phyloP scores from a whole-genome alignment of 2,113 vertebrate species.

The Neotragus moschatus region DNA sequence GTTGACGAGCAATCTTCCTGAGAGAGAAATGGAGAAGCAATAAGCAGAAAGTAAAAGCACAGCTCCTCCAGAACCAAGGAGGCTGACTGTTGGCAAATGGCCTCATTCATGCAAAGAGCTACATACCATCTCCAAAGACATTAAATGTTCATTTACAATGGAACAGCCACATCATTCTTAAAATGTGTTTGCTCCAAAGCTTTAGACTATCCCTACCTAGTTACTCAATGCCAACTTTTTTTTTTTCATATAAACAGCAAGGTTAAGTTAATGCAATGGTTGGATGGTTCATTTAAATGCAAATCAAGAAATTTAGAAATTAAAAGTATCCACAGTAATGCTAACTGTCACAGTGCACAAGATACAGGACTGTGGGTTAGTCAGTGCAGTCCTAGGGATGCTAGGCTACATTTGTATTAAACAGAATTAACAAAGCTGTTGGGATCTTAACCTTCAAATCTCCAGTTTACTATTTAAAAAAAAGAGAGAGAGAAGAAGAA shows the following conservation, averaged over 20 bases:
- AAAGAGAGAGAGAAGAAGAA: not conserved
- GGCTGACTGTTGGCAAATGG: constrained; percentile 23
- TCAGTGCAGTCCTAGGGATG: not conserved
- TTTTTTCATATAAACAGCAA: constrained; percentile 35
- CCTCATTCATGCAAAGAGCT: constrained; percentile 37
- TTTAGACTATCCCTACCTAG: constrained; percentile 24
- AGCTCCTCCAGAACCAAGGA: constrained; percentile 39
- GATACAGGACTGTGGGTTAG: not conserved
- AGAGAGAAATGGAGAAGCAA: not conserved
- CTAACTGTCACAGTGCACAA: constrained; percentile 47
- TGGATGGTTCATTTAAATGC: constrained; percentile 58
- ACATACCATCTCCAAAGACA: constrained; percentile 19
- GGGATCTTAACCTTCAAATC: constrained; percentile 22
- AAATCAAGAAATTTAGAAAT: constrained; percentile 65
- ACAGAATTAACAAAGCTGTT: constrained; percentile 31
- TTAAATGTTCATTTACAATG: constrained; percentile 56
- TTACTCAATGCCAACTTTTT: constrained; percentile 23
- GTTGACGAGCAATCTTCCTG: constrained; percentile 18
- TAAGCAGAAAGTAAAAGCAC: constrained; percentile 27
- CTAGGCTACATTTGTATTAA: constrained; percentile 21
- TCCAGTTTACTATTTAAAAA: not conserved
- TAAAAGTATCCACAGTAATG: constrained; percentile 49
- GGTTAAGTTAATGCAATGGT: constrained; percentile 58
- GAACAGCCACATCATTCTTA: constrained; percentile 50
- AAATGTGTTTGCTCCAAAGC: constrained; percentile 37